These are phyloP conservation scores for Ammodytes dubius DNA, from an alignment of 2,113 vertebrate genomes.

Conservation along the genomic window DNA sequence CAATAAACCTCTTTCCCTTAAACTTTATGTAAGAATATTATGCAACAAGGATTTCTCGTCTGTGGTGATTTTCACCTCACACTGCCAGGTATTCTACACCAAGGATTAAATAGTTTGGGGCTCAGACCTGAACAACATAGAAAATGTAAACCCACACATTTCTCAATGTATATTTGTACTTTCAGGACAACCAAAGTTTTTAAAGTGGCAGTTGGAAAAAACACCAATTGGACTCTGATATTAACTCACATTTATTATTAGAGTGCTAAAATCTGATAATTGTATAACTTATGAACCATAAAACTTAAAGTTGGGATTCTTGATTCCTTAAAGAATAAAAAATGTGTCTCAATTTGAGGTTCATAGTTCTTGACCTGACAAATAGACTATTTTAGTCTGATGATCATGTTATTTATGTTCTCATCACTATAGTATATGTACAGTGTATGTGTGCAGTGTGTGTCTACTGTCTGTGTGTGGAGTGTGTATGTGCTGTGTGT, in stretches of 20 bases:
- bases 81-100: not conserved
- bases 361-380: not conserved
- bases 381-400: not conserved
- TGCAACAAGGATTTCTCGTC: not conserved
- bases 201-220: not conserved
- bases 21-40: constrained; percentile 39
- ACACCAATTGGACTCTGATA: not conserved
- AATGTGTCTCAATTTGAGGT: not conserved
- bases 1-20: constrained; percentile 37
- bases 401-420: not conserved
- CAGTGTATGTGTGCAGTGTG: not conserved
- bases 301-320: not conserved
- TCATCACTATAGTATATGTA: too few species aligned
- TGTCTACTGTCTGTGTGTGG: not conserved
- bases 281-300: not conserved
- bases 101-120: not conserved
- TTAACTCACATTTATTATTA: not conserved
- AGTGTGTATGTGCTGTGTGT: not conserved
- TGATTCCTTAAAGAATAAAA: not conserved
- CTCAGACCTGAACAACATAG: not conserved
- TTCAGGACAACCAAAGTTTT: not conserved
- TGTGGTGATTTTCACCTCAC: constrained; percentile 2
- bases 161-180: not conserved
- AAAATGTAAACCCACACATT: not conserved
- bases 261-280: not conserved